Percentiles rank a stretch among this genome's conserved stretches.
Evolutionary conservation across 2,888 invertebrate genomes (phyloP).

Genomic region (Cerceris ruficornis): DNA sequence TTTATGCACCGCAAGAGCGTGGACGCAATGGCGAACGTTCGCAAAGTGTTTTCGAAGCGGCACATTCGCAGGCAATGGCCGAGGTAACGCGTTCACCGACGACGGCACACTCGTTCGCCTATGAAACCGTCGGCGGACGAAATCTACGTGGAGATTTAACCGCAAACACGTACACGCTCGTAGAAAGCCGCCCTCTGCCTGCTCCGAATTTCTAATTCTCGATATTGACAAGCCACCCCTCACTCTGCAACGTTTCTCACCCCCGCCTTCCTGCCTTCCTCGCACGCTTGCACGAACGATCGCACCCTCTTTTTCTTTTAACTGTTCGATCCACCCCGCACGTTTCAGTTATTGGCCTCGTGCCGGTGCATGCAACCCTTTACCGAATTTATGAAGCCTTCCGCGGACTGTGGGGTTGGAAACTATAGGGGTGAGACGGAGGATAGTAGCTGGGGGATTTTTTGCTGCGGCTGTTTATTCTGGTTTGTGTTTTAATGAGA

Average conservation of each 20-base stretch:
- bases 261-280: background rate
- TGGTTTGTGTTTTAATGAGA: too few relatives aligned
- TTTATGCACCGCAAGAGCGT: constrained; percentile 58
- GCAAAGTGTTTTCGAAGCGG: constrained; percentile 54
- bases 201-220: constrained; percentile 64
- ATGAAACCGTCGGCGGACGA: constrained; percentile 12
- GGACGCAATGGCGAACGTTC: constrained; percentile 50
- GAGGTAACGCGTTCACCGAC: constrained; percentile 29
- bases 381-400: constrained; percentile 72
- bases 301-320: constrained; percentile 2
- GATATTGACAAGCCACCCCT: constrained; percentile 60
- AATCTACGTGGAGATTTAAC: constrained; percentile 20
- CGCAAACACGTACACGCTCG: constrained; percentile 19
- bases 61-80: constrained; percentile 51
- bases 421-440: background rate
- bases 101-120: constrained; percentile 14
- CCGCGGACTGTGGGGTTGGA: constrained; percentile 12
- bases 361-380: constrained; percentile 71
- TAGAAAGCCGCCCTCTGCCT: constrained; percentile 22
- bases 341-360: constrained; percentile 73
- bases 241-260: constrained; percentile 21
- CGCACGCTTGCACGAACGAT: background rate
- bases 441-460: background rate
- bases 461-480: background rate
- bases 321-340: constrained; percentile 35